These are phyloP conservation scores for Zosterops borbonicus DNA, from an alignment of 2,113 vertebrate species.

Conservation along the genomic window DNA sequence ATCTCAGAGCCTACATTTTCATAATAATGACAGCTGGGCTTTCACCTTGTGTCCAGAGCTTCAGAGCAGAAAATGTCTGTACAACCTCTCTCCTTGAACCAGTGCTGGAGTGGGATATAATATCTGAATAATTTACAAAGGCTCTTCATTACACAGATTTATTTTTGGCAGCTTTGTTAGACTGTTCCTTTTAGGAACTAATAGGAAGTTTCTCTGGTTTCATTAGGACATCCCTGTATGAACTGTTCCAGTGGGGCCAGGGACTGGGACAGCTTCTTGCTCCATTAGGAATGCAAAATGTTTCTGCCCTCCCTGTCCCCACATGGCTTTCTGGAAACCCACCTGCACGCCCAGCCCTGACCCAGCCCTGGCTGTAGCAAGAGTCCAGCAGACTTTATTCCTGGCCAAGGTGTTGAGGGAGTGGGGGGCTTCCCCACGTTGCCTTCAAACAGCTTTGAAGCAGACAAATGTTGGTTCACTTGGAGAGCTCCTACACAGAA, in stretches of 20 bases:
- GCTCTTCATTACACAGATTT: conserved; percentile 50
- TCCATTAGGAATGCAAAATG: background rate
- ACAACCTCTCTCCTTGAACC: background rate
- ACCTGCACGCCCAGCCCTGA: accelerated
- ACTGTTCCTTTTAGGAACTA: conserved; percentile 19
- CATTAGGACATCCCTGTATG: background rate
- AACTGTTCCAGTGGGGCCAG: background rate
- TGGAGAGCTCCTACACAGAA: background rate
- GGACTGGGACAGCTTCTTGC: background rate
- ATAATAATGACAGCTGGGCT: background rate
- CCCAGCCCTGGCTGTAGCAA: background rate
- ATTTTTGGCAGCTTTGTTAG: conserved; percentile 51
- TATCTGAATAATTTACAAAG: conserved; percentile 60
- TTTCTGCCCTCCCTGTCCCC: background rate
- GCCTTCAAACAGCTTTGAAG: background rate
- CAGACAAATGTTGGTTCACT: background rate
- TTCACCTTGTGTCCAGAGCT: conserved; percentile 2
- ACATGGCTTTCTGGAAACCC: background rate
- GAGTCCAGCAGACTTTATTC: background rate
- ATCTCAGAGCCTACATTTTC: background rate
- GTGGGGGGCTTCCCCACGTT: background rate
- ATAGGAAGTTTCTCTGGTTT: conserved; percentile 5
- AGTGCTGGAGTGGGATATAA: background rate
- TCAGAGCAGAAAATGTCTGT: conserved; percentile 11
- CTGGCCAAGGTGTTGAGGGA: too few species aligned